Evolutionary conservation across 2,797 vertebrate genomes (phyloP), one percentile per base, ranked within the genome.

Genomic region (Gymnothorax javanicus): DNA sequence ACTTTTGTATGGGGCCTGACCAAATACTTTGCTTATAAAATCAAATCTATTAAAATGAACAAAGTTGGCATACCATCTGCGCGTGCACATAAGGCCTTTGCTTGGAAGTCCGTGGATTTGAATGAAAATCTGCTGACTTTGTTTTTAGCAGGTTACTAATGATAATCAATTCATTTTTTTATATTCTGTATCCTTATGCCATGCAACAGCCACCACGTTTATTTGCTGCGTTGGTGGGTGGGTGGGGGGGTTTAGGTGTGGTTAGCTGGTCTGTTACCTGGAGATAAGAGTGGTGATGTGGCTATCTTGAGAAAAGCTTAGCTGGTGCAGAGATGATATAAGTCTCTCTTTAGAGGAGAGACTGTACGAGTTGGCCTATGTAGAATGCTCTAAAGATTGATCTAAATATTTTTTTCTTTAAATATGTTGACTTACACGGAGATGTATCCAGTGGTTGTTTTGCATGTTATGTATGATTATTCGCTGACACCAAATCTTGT

Each of bases 231-330:
- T n/a, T n/a, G n/a, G n/a, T n/a, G n/a, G n/a, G n/a, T n/a, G 50
- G 58, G 62, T 20, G 17, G 43, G 60, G 13, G 60, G 13, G 13
- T 27, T 27, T 54, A 81, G 86, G 86, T 83, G 86, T 86, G 86
- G 86, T 71, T 60, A 83, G 52, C 56, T 52, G 58, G 79, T 17
- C 82, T 87, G 82, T 64, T 81, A 59, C 58, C 8, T 27, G 59
- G 3, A 54, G 71, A 64, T 64, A 84, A 50, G 83, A 62, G 33
- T 43, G 59, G 62, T 62, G 11, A 67, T 67, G 50, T 25, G 58
- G 69, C 82, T n/a, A 84, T 75, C 67, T 83, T 75, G 15, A 83
- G 52, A 25, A 33, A 25, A 23, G 71, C 54, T 27, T 27, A 54
- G 27, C 83, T 81, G 64, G 58, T 69, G 58, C 1, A 58, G 62